These are phyloP conservation scores for Atrichornis clamosus DNA, from an alignment of 2,113 vertebrate genomes.

Conservation along the genomic window DNA sequence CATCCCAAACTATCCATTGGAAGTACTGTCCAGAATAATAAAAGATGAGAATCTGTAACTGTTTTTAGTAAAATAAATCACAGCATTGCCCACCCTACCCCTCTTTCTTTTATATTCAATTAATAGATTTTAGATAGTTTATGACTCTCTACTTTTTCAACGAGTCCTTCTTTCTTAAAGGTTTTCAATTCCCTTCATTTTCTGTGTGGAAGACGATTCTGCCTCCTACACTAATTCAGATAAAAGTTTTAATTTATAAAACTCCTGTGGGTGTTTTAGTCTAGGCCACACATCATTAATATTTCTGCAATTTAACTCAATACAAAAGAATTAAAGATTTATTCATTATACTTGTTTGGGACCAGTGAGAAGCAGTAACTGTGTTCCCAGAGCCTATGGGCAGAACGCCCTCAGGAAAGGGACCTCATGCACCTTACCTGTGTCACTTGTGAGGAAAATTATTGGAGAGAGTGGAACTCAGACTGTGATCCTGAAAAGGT, in stretches of 20 bases:
- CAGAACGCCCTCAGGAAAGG: background rate
- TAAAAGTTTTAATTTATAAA: constrained; percentile 23
- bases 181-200: background rate
- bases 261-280: background rate
- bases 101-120: background rate
- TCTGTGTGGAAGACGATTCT: background rate
- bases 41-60: background rate
- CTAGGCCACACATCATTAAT: background rate
- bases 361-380: background rate
- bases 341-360: background rate
- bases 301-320: background rate
- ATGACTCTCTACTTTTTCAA: background rate
- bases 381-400: background rate
- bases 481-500: background rate
- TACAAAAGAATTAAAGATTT: background rate
- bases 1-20: background rate
- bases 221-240: background rate
- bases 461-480: background rate
- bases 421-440: background rate
- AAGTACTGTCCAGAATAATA: background rate
- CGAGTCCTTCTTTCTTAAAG: background rate
- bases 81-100: background rate
- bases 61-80: background rate
- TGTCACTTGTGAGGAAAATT: background rate
- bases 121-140: background rate